Evolutionary conservation across 2,888 invertebrate species (phyloP), one percentile per base, ranked within the genome.

Genomic region (Neoscelio sp.): DNA sequence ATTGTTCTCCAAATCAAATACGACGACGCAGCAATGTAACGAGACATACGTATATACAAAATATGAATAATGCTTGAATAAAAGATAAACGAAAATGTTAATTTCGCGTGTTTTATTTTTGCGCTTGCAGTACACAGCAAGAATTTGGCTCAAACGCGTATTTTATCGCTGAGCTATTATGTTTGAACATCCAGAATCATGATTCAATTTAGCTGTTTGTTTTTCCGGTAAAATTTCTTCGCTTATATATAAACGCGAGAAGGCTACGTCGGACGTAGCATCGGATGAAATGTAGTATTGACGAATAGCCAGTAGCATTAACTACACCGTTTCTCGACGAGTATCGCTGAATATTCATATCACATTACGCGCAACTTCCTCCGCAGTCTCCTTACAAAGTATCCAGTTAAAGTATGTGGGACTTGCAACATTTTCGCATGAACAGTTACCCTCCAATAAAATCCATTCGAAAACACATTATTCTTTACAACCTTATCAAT

Each of bases 131-230:
- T 28, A 26, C 18, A 18, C 28, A n/a, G 18, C 28, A 64, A 50
- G 15, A 42, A 50, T 62, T 33, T 8, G 60, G 12, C 20, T 35
- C 10, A 28, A 35, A 35, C 23, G 52, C 13, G 10, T 52, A 20
- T 52, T 65, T 65, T 42, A 65, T 40, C 28, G 65, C 20, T 42
- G 65, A 56, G 12, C 46, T 10, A 18, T 56, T 38, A 46, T 68
- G 46, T 58, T 68, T 46, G 56, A 35, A 38, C 56, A 30, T 56
- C 46, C 46, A 33, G 35, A 68, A 40, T 68, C 68, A 58, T 23
- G 23, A 23, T 46, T 56, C 46, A 56, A 56, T 56, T 56, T 58
- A 38, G 38, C 18, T 56, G 56, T 46, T 68, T 68, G 56, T 68
- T 46, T 68, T 68, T 52, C 48, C 33, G 6, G 23, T 35, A 10